A percentile compares a stretch with the other conserved stretches of the same genome.
Conservation (phyloP, 2,888 invertebrate genomes). For the Pseudococcus jackbeardsleyi region DNA sequence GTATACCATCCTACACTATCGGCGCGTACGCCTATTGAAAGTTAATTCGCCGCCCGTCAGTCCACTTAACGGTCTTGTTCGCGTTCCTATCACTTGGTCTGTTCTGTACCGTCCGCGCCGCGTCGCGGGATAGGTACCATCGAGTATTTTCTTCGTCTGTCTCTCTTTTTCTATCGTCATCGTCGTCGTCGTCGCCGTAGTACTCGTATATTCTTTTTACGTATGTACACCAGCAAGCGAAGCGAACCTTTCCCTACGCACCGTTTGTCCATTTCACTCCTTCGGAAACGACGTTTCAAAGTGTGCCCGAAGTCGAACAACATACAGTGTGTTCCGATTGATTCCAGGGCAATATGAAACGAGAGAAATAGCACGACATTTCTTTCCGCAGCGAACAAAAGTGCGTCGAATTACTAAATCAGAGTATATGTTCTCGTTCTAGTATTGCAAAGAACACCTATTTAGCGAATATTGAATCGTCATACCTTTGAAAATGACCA, state of each 20-base stretch:
- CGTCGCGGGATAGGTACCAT: background rate
- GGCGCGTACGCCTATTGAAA: conserved; percentile 36
- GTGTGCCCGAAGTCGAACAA: background rate
- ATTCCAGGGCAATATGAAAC: background rate
- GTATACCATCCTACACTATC: background rate
- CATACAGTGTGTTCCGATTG: background rate
- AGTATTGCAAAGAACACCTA: no score
- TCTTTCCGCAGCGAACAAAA: no score
- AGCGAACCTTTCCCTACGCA: background rate
- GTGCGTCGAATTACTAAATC: no score
- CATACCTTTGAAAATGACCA: no score
- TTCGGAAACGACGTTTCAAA: background rate
- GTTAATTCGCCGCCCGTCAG: conserved; percentile 24
- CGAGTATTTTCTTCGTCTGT: background rate
- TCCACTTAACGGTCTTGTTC: conserved; percentile 23
- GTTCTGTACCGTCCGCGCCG: background rate
- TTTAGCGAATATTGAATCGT: background rate
- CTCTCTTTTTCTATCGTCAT: background rate
- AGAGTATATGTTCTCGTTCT: no score
- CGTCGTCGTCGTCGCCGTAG: no score
- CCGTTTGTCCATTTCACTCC: background rate
- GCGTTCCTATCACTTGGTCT: background rate
- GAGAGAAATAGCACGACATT: no score
- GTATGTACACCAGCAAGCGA: background rate
- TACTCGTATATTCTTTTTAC: no score